Evolutionary conservation across 2,888 invertebrate species (phyloP).

Genomic region (Diachrysia chrysitis): DNA sequence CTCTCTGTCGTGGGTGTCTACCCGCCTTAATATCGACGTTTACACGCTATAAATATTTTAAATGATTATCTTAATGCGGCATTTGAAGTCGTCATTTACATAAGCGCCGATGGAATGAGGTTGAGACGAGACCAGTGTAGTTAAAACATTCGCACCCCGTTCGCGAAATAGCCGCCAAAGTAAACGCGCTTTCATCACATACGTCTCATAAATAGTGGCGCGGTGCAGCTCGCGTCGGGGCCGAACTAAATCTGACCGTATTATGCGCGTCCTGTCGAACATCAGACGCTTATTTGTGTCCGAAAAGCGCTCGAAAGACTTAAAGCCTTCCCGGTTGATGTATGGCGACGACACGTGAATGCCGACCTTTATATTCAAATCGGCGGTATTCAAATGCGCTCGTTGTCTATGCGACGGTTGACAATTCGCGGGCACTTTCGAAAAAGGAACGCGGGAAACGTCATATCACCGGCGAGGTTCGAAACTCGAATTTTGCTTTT

Average conservation of each 20-base stretch:
- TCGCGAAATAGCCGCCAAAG: constrained; percentile 69
- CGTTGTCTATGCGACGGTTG: constrained; percentile 86
- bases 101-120: constrained; percentile 63
- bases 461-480: constrained; percentile 79
- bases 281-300: constrained; percentile 88
- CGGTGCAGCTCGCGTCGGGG: constrained; percentile 59
- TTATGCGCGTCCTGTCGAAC: constrained; percentile 82
- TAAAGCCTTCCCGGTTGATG: constrained; percentile 86
- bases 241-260: constrained; percentile 70
- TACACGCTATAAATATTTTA: constrained; percentile 86
- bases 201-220: constrained; percentile 69
- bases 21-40: constrained; percentile 82
- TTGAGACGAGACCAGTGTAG: constrained; percentile 60
- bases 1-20: constrained; percentile 83
- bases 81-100: constrained; percentile 77
- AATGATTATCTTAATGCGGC: constrained; percentile 81
- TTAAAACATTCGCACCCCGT: constrained; percentile 74
- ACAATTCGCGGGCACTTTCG: constrained; percentile 86
- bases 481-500: constrained; percentile 79
- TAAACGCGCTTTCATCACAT: constrained; percentile 70
- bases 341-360: constrained; percentile 85
- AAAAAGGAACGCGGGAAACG: constrained; percentile 85
- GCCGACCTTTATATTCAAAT: constrained; percentile 89
- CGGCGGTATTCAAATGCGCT: constrained; percentile 84
- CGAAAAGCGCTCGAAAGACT: constrained; percentile 87